phyloP scores from a whole-genome alignment of 1,140 invertebrate species.

The Chionoecetes opilio region DNA sequence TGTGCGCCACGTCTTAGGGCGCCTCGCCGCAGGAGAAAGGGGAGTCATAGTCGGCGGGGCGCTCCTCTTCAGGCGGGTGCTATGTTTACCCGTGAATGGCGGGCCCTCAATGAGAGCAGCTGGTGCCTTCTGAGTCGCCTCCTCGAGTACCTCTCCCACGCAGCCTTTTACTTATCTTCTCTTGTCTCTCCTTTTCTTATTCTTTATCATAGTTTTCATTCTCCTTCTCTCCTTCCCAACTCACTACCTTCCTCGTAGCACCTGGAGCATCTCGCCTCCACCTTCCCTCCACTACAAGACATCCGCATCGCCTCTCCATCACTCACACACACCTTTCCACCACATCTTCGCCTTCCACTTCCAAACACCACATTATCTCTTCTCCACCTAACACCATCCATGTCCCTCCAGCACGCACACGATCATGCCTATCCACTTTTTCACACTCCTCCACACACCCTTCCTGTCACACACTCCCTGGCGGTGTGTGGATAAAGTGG shows the following conservation, averaged over 20 bases:
- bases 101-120: conserved; percentile 43
- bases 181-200: not conserved
- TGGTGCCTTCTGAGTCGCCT: conserved; percentile 48
- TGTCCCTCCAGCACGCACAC: too few species aligned
- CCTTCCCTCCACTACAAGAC: not conserved
- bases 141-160: conserved; percentile 33
- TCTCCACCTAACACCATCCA: too few species aligned
- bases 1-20: conserved; percentile 35
- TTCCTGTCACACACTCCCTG: too few species aligned
- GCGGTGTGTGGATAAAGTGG: too few species aligned
- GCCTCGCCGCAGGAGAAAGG: conserved; percentile 60
- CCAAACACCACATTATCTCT: too few species aligned
- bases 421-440: too few species aligned
- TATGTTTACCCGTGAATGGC: conserved; percentile 68
- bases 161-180: not conserved
- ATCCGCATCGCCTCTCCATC: not conserved
- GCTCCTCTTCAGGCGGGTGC: conserved; percentile 60
- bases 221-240: not conserved
- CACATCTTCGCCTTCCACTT: not conserved
- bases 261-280: not conserved
- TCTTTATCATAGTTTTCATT: not conserved
- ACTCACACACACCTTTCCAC: not conserved
- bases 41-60: conserved; percentile 63
- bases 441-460: too few species aligned
- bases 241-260: not conserved